These are phyloP conservation scores for Hemithea aestivaria DNA, from an alignment of 2,888 invertebrate genomes.

Conservation along the genomic window DNA sequence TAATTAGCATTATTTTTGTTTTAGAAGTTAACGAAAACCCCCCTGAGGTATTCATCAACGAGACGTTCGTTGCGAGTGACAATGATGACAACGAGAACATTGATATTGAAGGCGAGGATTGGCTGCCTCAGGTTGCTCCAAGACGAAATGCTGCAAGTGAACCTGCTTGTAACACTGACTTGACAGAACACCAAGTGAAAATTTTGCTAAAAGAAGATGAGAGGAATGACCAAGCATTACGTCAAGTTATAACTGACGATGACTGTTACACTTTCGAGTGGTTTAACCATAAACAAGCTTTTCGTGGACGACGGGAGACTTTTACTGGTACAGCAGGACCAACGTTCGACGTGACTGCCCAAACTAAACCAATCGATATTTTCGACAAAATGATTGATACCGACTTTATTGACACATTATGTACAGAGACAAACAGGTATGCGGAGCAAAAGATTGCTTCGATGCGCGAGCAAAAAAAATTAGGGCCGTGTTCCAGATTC, in stretches of 20 bases:
- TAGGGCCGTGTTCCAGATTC: not conserved
- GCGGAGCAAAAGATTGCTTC: slow-evolving; percentile 7
- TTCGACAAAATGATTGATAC: slow-evolving; percentile 18
- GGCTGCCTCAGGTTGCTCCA: no score
- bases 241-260: slow-evolving; percentile 5
- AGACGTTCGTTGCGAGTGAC: no score
- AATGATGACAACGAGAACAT: no score
- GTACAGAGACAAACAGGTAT: slow-evolving; percentile 7
- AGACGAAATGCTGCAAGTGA: slow-evolving; percentile 6
- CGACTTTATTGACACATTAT: slow-evolving; percentile 24
- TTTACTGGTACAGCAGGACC: slow-evolving; percentile 27
- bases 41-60: no score
- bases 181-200: slow-evolving; percentile 15
- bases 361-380: slow-evolving; percentile 13
- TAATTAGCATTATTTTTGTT: no score
- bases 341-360: slow-evolving; percentile 23
- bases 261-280: slow-evolving; percentile 15
- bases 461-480: not conserved
- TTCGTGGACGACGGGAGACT: slow-evolving; percentile 7
- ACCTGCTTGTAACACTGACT: slow-evolving; percentile 3
- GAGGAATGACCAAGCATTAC: slow-evolving; percentile 14
- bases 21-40: no score
- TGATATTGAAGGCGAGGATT: no score
- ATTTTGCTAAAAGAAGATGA: slow-evolving; percentile 22
- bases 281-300: slow-evolving; percentile 2